Conservation (phyloP, 2,888 invertebrate species). For the Nineta flava region DNA sequence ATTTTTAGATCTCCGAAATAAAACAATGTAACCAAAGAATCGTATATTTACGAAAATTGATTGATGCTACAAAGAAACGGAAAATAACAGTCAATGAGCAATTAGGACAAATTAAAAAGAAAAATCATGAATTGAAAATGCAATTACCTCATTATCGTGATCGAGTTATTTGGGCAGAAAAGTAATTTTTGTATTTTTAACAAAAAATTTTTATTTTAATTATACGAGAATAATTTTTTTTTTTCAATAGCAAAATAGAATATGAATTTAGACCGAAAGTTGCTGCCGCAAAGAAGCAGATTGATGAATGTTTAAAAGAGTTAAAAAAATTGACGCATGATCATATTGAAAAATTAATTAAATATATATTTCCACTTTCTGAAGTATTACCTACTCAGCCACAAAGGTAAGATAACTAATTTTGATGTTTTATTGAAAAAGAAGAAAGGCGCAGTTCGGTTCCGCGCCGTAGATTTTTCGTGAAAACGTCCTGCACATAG, state of each 20-base stretch:
- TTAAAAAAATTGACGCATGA: conserved; percentile 39
- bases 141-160: conserved; percentile 44
- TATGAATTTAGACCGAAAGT: conserved; percentile 36
- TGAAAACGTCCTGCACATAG: no score
- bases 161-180: conserved; percentile 41
- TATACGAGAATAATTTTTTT: not conserved
- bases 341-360: conserved; percentile 43
- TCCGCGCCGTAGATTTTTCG: no score
- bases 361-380: conserved; percentile 52
- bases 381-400: conserved; percentile 28
- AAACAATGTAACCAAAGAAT: conserved; percentile 41
- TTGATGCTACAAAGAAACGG: conserved; percentile 36
- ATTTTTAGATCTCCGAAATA: conserved; percentile 37
- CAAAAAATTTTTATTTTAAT: not conserved
- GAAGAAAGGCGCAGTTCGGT: no score
- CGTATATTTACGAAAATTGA: conserved; percentile 34
- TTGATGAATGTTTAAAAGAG: conserved; percentile 32
- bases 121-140: conserved; percentile 28
- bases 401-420: conserved; percentile 27
- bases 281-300: conserved; percentile 30
- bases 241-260: no score
- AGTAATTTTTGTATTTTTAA: conserved; percentile 12
- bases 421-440: no score
- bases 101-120: conserved; percentile 22
- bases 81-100: conserved; percentile 17